Evolutionary conservation across 2,113 vertebrate species (phyloP), one percentile per base, ranked within the genome.

Genomic region (Vidua macroura): DNA sequence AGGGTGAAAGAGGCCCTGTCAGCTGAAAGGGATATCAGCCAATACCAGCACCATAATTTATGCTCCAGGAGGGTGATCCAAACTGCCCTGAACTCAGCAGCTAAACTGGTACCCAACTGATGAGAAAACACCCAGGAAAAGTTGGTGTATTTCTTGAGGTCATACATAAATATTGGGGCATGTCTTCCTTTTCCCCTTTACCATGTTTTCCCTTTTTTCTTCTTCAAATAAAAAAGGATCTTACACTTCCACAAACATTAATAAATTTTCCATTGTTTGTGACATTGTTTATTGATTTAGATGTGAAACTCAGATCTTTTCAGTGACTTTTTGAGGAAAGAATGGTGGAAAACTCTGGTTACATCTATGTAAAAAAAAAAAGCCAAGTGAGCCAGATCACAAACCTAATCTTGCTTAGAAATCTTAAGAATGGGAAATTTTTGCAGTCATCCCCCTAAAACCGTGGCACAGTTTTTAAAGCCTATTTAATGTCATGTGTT

Each of bases 251-350:
- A 49, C n/a, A 88, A 69, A 21, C 1, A 1, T 79, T 41, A 46
- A 37, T 58, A 59, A 15, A 13, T 44, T 56, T 80, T 79, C 62
- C 2, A 2, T 59, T 0, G 0, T 58, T 74, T 19, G 13, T 0
- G 2, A 18, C 37, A 51, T 67, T 94, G 19, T 46, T 83, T 76
- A 16, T 79, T 80, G 37, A 66, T 9, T 83, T 68, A 43, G 37
- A 66, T 39, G 14, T 59, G 75, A 74, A 94, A 74, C 23, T 63
- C 55, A 27, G 25, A 27, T 88, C 27, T 92, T 68, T 43, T 82
- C 18, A 70, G 24, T n/a, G 59, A 44, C 30, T 77, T 84, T 92
- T 56, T 9, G 19, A 76, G 53, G 51, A 77, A 73, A 73, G 27
- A 83, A 67, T 2, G 2, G n/a, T 33, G 31, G 33, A 81, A 88